Evolutionary conservation across 2,888 invertebrate species (phyloP), one percentile per base, ranked within the genome.

Genomic region (Muscina levida): DNA sequence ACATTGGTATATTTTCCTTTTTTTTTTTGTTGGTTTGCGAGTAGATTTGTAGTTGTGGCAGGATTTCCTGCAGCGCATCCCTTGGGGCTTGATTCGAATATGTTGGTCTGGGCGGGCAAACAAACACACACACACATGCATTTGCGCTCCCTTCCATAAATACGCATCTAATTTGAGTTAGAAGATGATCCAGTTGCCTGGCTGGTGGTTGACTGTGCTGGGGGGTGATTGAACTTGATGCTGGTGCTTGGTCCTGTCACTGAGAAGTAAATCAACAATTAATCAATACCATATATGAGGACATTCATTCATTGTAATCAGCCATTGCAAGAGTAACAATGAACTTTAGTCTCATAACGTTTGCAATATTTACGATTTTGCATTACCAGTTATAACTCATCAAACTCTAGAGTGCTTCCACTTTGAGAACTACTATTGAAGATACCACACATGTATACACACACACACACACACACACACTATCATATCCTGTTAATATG

Each of bases 11-110:
- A 77, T 81, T 74, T 72, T 74, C 51, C 46, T 71, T 46, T 44
- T 62, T 62, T 37, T 24, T 44, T 70, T 73, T 53, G 15, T 71
- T 3, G 26, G 26, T 37, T 42, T 65, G 48, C 17, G 17, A 39
- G 46, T 44, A 39, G 72, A 76, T 76, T 79, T 79, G 70, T 67
- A 67, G 73, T 74, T 81, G 77, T 77, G 77, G 80, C 77, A 81
- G 80, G 80, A 81, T 81, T 71, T 81, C 80, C 77, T 81, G 73
- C 73, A 74, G 73, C 71, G 80, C 80, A 77, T 77, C 77, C 77
- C 80, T 73, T 81, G 80, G 73, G 77, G 80, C 66, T 77, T 67
- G 67, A 24, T 57, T 71, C 51, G 15, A 3, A 53, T 15, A 13
- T 22, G 22, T 53, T n/a, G n/a, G n/a, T 15, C 51, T 22, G 10